Conservation (phyloP, 2,113 vertebrate species). For the Coregonus clupeaformis region DNA sequence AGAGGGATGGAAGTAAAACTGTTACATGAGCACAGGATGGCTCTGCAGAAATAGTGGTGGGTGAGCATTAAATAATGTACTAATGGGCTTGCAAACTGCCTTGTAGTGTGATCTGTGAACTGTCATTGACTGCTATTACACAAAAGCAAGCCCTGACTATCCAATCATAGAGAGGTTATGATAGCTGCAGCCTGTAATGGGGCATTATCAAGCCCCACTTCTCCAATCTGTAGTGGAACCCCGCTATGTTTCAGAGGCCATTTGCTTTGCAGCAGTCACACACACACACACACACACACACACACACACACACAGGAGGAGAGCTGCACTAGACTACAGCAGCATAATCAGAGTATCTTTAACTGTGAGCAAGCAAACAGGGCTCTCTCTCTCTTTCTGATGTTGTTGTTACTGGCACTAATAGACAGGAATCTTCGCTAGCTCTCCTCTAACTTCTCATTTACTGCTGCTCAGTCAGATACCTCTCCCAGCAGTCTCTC, state of each 20-base stretch:
- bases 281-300: too few species aligned
- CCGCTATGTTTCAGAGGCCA: not conserved
- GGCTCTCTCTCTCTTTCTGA: too few species aligned
- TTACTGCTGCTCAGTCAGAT: not conserved
- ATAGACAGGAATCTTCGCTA: too few species aligned
- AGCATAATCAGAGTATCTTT: too few species aligned
- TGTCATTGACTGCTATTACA: constrained; percentile 2
- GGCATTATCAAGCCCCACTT: not conserved
- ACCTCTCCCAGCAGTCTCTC: not conserved
- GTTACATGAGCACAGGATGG: not conserved
- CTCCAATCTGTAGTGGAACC: not conserved
- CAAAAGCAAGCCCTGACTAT: not conserved
- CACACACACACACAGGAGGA: too few species aligned
- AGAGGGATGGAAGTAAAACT: too few species aligned
- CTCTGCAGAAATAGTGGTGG: not conserved
- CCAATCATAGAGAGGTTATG: not conserved
- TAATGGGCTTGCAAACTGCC: not conserved
- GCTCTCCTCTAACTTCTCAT: not conserved
- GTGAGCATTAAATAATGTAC: not conserved
- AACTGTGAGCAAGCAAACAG: too few species aligned
- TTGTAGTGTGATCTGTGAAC: not conserved
- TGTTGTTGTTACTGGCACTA: not conserved
- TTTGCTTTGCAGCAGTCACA: too few species aligned
- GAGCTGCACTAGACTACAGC: too few species aligned
- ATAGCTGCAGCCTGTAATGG: not conserved